Conservation (phyloP, 2,888 invertebrate genomes). For the Rotaria sp. region DNA sequence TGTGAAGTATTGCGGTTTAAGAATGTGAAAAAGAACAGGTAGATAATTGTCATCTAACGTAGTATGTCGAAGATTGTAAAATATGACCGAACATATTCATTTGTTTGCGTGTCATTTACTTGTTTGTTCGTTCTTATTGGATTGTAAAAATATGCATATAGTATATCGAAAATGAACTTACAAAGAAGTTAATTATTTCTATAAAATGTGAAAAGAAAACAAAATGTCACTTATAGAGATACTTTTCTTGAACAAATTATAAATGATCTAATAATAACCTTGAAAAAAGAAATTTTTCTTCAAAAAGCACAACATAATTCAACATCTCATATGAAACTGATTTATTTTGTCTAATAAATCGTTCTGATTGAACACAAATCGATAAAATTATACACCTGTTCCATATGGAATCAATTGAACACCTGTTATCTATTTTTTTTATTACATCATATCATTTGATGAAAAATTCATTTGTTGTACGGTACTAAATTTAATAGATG, state of each 20-base stretch:
- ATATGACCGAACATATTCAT: neutral
- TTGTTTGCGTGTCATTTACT: neutral
- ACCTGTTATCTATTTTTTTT: neutral
- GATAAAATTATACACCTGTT: neutral
- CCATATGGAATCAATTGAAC: neutral
- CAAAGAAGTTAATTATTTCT: neutral
- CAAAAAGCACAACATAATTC: too few species aligned
- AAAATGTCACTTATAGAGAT: neutral
- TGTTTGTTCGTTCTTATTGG: neutral
- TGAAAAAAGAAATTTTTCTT: too few species aligned
- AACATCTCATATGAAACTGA: too few species aligned
- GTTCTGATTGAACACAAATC: neutral
- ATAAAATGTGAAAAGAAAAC: neutral
- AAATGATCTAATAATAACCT: too few species aligned
- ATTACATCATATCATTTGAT: neutral
- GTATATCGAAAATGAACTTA: neutral
- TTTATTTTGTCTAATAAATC: neutral
- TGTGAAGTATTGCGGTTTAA: neutral
- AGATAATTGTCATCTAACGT: neutral
- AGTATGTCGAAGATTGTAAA: neutral
- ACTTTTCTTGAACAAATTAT: neutral
- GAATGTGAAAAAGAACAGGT: neutral
- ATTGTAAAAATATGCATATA: neutral
- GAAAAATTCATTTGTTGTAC: neutral
- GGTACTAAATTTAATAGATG: neutral